phyloP scores from a whole-genome alignment of 2,113 vertebrate genomes.

The Tenrec ecaudatus region DNA sequence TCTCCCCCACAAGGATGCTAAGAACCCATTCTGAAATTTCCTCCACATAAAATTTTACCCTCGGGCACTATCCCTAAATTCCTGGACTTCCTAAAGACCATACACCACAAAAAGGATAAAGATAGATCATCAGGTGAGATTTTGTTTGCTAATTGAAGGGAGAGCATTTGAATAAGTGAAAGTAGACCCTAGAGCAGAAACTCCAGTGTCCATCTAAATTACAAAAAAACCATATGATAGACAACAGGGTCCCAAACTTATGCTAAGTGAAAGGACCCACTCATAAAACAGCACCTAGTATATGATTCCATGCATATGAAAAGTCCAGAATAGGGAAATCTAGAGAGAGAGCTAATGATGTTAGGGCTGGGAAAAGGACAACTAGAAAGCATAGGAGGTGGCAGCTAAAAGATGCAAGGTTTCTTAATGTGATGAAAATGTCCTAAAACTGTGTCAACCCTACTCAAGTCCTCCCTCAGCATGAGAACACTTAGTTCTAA shows the following conservation, averaged over 20 bases:
- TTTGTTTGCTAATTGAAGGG: neutral
- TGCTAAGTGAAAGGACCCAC: neutral
- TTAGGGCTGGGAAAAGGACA: neutral
- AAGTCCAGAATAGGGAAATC: neutral
- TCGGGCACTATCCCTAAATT: slow-evolving; percentile 16
- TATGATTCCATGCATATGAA: neutral
- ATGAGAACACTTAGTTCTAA: too few relatives aligned
- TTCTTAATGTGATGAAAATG: neutral
- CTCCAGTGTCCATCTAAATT: slow-evolving; percentile 2
- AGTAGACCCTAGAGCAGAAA: neutral
- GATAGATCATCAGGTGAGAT: neutral
- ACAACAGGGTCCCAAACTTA: too few relatives aligned
- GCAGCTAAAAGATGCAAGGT: neutral
- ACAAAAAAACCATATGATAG: neutral
- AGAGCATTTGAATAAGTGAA: neutral
- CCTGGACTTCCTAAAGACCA: neutral
- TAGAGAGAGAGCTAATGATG: neutral
- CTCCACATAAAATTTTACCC: neutral
- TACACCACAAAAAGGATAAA: slow-evolving; percentile 10
- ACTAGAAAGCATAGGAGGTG: neutral
- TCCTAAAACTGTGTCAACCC: neutral
- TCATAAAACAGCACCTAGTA: neutral
- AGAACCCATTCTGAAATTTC: neutral
- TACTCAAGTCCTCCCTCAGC: too few relatives aligned
- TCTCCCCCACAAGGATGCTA: neutral